A percentile compares a stretch with the other conserved stretches of the same genome.
Evolutionary conservation across 2,888 invertebrate genomes (phyloP).

Genomic region (Gastrophysa polygoni): DNA sequence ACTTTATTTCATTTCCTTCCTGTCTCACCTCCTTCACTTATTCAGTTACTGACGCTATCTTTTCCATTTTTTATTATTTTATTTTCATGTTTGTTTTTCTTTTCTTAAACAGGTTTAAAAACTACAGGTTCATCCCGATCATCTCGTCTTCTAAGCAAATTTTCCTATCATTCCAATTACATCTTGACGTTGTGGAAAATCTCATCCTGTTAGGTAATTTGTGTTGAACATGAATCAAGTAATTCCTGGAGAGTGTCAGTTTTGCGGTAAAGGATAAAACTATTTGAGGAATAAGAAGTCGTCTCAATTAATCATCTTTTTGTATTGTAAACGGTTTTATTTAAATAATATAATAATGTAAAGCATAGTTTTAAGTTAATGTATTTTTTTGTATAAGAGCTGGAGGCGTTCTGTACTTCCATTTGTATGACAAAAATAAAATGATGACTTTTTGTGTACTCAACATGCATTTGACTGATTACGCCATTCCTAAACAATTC

Average conservation of each 20-base stretch:
- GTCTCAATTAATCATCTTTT: constrained; percentile 33
- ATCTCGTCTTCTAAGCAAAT: constrained; percentile 34
- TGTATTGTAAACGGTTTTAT: constrained; percentile 46
- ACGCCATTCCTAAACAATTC: too few species aligned
- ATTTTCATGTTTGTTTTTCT: constrained; percentile 6
- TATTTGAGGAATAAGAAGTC: constrained; percentile 2
- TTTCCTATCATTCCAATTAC: constrained; percentile 42
- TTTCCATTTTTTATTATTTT: background rate
- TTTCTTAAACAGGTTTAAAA: constrained; percentile 33
- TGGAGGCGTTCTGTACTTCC: constrained; percentile 50
- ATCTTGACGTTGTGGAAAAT: constrained; percentile 37
- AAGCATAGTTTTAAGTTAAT: constrained; percentile 48
- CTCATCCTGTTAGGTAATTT: constrained; percentile 38
- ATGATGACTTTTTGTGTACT: constrained; percentile 11
- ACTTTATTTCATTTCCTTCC: too few species aligned
- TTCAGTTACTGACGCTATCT: background rate
- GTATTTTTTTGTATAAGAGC: constrained; percentile 46
- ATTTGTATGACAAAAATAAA: constrained; percentile 40
- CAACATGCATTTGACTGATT: background rate
- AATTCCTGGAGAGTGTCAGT: constrained; percentile 21
- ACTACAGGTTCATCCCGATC: constrained; percentile 25
- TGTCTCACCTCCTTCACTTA: too few species aligned
- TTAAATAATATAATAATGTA: constrained; percentile 39
- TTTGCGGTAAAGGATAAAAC: constrained; percentile 36
- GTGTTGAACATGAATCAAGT: constrained; percentile 36